A percentile compares a stretch with the other conserved stretches of the same genome.
phyloP scores from a whole-genome alignment of 2,888 invertebrate genomes.

The Poecilobothrus nobilitatus region DNA sequence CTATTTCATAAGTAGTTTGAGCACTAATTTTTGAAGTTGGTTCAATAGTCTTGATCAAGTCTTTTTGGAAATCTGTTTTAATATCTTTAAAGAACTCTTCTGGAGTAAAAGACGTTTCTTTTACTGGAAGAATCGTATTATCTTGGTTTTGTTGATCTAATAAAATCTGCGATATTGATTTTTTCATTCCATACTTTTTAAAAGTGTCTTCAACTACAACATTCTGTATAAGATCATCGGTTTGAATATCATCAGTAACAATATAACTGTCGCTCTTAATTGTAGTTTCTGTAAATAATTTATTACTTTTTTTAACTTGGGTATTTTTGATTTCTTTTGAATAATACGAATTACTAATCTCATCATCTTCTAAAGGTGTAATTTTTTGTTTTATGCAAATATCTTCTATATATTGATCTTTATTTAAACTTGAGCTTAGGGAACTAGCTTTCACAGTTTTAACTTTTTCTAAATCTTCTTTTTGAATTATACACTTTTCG shows the following conservation, averaged over 20 bases:
- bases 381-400: neutral
- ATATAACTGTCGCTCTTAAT: too few relatives aligned
- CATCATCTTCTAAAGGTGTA: neutral
- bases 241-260: too few relatives aligned
- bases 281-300: too few relatives aligned
- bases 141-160: neutral
- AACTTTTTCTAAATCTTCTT: neutral
- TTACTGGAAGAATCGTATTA: constrained; percentile 21
- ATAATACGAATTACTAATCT: too few relatives aligned
- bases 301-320: neutral
- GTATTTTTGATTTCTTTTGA: neutral
- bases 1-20: neutral
- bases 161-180: neutral
- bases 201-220: neutral
- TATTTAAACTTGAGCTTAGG: neutral
- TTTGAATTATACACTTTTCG: neutral
- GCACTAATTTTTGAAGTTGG: neutral
- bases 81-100: constrained; percentile 15
- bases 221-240: neutral
- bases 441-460: neutral
- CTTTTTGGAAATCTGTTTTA: neutral
- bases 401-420: neutral
- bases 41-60: constrained; percentile 1
- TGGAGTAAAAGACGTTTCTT: constrained; percentile 22
- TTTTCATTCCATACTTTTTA: constrained; percentile 1